Base-by-base conservation (phyloP, 2,113 vertebrate species). In the Sclerurus mexicanus region DNA sequence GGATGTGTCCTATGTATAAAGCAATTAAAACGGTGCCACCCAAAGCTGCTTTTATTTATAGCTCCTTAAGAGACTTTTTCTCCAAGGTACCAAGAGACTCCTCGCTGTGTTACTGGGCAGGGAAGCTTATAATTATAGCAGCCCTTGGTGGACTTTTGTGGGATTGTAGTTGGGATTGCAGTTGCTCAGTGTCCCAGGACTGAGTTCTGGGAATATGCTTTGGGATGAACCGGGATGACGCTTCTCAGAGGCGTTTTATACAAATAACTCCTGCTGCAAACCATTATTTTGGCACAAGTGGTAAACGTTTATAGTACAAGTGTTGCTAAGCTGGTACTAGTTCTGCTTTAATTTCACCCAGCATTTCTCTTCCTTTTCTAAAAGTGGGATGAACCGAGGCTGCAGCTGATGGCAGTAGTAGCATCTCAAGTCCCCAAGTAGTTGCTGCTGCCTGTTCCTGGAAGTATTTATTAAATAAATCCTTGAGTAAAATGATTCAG, bases 1-100 rank as follows among this genome's bases (percentile, higher is more conserved):
- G 78, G 64, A 67, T 25, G 62, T 53, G 5, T 30, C 30, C 66
- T 64, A 0, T 6, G 33, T 73, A 5, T 74, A 49, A 83, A 83
- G 85, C 58, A 55, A 37, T 76, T 76, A 58, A 91, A 89, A 46
- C 21, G 2, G 35, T 73, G 37, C 52, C 83, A 56, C 69, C 63
- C 47, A 37, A 86, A 88, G 68, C 46, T 90, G 66, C 63, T 75
- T 71, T 90, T 90, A 95, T 96, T 96, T 94, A 80, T 56, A 95
- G 79, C 79, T 94, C 79, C 85, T 90, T 85, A 66, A 72, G 50
- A 90, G 74, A 91, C 49, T 85, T 95, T 73, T 95, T 83, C 78
- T 90, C 73, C 71, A 91, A 81, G 87, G 58, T 18, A 79, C 15
- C 14, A 47, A 22, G 63, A 52, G 50, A 42, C 25, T 68, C 24